A percentile compares a stretch with the other conserved stretches of the same genome.
These are phyloP conservation scores for Cerastis leucographa DNA, from an alignment of 2,888 invertebrate species.

Conservation along the genomic window DNA sequence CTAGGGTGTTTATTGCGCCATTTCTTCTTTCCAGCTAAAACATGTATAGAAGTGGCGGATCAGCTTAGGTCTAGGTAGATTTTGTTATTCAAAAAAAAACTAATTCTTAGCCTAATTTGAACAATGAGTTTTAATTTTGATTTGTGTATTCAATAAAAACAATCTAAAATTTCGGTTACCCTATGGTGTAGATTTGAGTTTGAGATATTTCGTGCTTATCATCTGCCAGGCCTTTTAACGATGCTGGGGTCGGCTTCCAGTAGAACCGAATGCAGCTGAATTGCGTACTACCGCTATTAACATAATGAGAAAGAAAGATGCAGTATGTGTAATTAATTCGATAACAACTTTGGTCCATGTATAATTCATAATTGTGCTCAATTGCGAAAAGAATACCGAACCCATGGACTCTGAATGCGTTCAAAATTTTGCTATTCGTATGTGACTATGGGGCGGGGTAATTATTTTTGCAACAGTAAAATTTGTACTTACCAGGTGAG, in stretches of 20 bases:
- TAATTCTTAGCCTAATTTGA: not conserved
- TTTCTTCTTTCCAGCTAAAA: not conserved
- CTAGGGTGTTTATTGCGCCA: not conserved
- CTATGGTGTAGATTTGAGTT: not conserved
- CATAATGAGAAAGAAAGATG: not conserved
- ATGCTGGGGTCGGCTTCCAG: not conserved
- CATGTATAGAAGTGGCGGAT: not conserved
- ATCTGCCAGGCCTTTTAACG: not conserved
- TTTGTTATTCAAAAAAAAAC: too few relatives aligned
- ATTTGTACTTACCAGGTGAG: too few relatives aligned
- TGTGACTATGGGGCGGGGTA: too few relatives aligned
- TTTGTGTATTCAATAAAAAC: not conserved
- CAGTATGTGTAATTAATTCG: not conserved
- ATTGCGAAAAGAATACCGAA: not conserved
- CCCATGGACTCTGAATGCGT: too few relatives aligned
- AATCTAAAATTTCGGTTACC: not conserved
- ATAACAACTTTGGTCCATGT: not conserved
- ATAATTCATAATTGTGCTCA: not conserved
- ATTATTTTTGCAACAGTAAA: too few relatives aligned
- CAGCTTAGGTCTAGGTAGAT: not conserved
- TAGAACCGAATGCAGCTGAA: not conserved
- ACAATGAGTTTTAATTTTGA: not conserved
- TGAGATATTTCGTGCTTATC: not conserved
- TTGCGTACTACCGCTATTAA: not conserved
- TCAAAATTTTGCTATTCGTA: too few relatives aligned